Evolutionary conservation across 2,113 vertebrate species (phyloP).

Genomic region (Gobiocypris rarus): DNA sequence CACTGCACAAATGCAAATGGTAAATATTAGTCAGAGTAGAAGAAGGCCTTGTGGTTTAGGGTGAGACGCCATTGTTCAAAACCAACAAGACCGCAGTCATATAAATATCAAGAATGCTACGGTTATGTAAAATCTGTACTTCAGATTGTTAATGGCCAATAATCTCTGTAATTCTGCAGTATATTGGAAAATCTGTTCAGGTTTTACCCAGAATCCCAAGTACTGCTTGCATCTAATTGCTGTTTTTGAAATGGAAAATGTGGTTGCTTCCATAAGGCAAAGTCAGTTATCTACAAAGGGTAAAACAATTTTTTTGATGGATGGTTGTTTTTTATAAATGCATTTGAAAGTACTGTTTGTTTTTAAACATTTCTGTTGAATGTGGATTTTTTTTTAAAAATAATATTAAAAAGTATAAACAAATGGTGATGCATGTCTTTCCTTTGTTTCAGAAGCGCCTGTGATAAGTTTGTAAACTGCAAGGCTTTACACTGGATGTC

Average conservation of each 20-base stretch:
- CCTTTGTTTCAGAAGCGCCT: no score
- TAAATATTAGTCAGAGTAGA: conserved; percentile 2
- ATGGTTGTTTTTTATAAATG: conserved; percentile 33
- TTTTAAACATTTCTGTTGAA: conserved; percentile 41
- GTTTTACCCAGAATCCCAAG: neutral
- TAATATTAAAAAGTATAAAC: neutral
- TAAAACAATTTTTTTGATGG: neutral
- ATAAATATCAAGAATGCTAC: neutral
- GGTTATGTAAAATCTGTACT: conserved; percentile 5
- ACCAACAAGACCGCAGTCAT: neutral
- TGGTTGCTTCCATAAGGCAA: no score
- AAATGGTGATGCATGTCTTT: neutral
- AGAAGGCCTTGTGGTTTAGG: neutral
- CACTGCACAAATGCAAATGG: neutral
- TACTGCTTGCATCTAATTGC: no score
- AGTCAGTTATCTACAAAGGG: neutral
- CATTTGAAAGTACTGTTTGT: conserved; percentile 33
- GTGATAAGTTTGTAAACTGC: no score
- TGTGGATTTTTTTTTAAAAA: conserved; percentile 39
- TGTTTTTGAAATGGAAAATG: no score
- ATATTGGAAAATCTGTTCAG: neutral
- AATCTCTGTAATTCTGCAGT: neutral
- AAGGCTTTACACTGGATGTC: no score
- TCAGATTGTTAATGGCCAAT: conserved; percentile 4
- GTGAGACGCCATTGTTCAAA: no score